Percentiles rank a stretch among this genome's conserved stretches.
Conservation (phyloP, 2,888 invertebrate species). For the Drosophila pseudotalamancana region DNA sequence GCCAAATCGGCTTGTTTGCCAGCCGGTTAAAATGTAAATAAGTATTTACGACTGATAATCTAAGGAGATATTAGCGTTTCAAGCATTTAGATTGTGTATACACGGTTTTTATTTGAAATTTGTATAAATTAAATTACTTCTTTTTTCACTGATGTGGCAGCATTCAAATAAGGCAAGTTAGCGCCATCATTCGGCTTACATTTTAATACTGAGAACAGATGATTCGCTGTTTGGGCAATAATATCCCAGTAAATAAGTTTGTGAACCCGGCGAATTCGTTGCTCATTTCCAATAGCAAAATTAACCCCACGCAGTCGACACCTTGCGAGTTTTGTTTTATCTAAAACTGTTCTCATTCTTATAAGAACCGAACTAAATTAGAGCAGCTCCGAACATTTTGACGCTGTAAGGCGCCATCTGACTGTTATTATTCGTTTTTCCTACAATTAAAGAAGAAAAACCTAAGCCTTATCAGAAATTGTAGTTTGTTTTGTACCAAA, state of each 20-base stretch:
- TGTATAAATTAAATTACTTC: too few species aligned
- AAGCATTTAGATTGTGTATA: background rate
- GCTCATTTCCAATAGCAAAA: background rate
- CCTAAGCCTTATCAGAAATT: too few species aligned
- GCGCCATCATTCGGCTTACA: constrained; percentile 4
- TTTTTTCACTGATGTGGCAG: background rate
- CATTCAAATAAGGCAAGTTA: background rate
- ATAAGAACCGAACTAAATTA: background rate
- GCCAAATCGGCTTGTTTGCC: background rate
- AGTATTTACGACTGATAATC: background rate
- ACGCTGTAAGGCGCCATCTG: too few species aligned
- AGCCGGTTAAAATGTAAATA: background rate
- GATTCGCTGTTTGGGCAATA: background rate
- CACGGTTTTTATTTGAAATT: background rate
- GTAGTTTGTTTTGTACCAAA: constrained; percentile 66
- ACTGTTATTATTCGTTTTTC: too few species aligned
- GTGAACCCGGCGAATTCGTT: constrained; percentile 1
- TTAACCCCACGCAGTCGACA: background rate
- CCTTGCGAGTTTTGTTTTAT: background rate
- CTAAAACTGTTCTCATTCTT: background rate
- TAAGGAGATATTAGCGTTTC: background rate
- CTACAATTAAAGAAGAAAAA: too few species aligned
- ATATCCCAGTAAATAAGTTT: background rate
- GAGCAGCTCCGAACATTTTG: too few species aligned
- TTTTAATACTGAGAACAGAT: constrained; percentile 23